Conservation (phyloP, 92 coral and sea anemone species). For the Palythoa grandiflora region DNA sequence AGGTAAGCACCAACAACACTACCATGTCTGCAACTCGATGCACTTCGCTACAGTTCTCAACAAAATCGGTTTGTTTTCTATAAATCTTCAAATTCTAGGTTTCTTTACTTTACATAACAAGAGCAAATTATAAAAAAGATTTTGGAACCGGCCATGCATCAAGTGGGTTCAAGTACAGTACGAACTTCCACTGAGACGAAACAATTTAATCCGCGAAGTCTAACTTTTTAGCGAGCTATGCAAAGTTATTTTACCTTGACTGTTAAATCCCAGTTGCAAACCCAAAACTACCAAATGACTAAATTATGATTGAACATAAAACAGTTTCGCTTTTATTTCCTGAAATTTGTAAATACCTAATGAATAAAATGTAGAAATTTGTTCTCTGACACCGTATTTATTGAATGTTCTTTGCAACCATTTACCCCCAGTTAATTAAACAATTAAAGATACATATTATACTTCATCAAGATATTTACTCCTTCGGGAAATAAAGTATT, state of each 20-base stretch:
- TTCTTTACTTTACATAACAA: neutral
- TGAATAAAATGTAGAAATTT: neutral
- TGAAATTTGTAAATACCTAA: neutral
- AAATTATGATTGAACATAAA: neutral
- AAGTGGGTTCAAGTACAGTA: slow-evolving; percentile 29
- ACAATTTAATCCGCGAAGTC: slow-evolving; percentile 8
- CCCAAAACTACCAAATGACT: neutral
- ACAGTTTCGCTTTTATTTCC: neutral
- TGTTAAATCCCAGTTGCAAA: too few species aligned
- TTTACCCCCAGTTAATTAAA: neutral
- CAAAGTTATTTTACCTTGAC: neutral
- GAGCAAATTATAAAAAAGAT: neutral
- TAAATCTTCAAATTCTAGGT: neutral
- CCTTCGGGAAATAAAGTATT: neutral
- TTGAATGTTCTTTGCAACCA: too few species aligned
- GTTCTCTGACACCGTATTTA: neutral
- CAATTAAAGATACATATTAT: neutral
- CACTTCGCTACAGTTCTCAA: neutral
- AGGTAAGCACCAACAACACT: neutral
- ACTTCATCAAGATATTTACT: neutral
- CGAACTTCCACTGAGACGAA: slow-evolving; percentile 20
- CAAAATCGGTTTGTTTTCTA: too few species aligned
- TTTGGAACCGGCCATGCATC: neutral
- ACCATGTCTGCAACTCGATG: neutral
- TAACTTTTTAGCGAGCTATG: neutral